Base-by-base conservation (phyloP, 2,888 invertebrate species). In the Phalera bucephala region DNA sequence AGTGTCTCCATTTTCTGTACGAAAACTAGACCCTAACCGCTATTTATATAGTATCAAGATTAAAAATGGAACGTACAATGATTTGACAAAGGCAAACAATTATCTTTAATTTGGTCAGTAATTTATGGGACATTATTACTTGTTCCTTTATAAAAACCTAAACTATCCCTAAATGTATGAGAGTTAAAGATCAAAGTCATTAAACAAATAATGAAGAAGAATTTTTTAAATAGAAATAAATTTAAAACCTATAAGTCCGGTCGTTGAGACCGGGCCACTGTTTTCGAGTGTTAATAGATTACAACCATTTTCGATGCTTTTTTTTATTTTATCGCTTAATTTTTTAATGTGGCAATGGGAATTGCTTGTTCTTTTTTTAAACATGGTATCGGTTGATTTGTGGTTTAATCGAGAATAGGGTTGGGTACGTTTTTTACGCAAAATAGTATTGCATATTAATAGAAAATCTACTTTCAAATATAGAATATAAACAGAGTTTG, bases 241-340 rank as follows among this genome's bases (percentile, higher is more conserved):
- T 86, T 80, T 52, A 63, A 73, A 81, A 80, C 75, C 81, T 76
- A 79, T 80, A 74, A 8, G 66, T 58, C 47, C 59, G 67, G 68
- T 73, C 72, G 68, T 60, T 69, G 48, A 45, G 69, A 55, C 61
- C 68, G 44, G 64, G 79, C 83, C 81, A 80, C 81, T 64, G 85
- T 76, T 77, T 70, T 72, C 66, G 67, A 71, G 83, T 85, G 86
- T 85, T 86, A 85, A 87, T 84, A 82, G 80, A 77, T 81, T 72
- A 73, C 35, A 33, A 44, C 38, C 36, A 35, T 37, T 40, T 39
- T 64, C 26, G 48, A 46, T 42, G 40, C 35, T 52, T 59, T 59
- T 56, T 36, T 54, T 38, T 45, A 48, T 64, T 69, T 71, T 65
- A 71, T 71, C 52, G 64, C 72, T 67, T 73, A 52, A 71, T 71